Evolutionary conservation across 2,888 invertebrate species (phyloP).

Genomic region (Ellobium chinense): DNA sequence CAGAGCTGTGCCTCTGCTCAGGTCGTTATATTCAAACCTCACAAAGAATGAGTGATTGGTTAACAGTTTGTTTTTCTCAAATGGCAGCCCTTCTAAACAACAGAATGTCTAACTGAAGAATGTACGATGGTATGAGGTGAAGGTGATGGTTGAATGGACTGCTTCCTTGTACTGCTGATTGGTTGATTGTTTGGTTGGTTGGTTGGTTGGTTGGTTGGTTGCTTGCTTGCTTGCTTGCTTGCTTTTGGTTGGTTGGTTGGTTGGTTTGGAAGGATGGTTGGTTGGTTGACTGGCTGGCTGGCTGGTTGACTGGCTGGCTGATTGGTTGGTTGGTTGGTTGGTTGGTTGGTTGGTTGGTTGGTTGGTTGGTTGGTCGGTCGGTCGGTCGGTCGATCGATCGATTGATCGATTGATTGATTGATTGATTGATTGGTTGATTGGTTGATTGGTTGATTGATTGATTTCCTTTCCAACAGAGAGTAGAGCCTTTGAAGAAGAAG

Average conservation of each 20-base stretch:
- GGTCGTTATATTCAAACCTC: too few relatives aligned
- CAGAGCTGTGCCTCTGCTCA: too few relatives aligned
- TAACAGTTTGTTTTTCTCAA: too few relatives aligned
- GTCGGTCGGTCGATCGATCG: background rate
- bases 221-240: background rate
- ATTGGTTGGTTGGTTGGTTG: background rate
- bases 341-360: background rate
- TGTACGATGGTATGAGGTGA: too few relatives aligned
- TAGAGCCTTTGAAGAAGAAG: conserved; percentile 66
- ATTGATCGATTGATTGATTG: background rate
- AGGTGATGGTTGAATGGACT: too few relatives aligned
- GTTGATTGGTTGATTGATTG: background rate
- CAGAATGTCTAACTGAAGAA: too few relatives aligned
- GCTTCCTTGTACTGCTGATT: too few relatives aligned
- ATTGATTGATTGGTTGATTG: background rate
- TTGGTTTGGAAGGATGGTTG: background rate
- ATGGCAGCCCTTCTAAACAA: too few relatives aligned
- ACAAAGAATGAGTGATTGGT: too few relatives aligned
- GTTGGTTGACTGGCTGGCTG: background rate
- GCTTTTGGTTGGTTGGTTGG: background rate
- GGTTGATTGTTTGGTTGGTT: background rate
- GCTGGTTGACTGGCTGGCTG: background rate
- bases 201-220: background rate
- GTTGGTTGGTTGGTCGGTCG: background rate
- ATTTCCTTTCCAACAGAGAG: conserved; percentile 25